Evolutionary conservation across 2,113 vertebrate genomes (phyloP), one percentile per base, ranked within the genome.

Genomic region (Cyprinodon variegatus): DNA sequence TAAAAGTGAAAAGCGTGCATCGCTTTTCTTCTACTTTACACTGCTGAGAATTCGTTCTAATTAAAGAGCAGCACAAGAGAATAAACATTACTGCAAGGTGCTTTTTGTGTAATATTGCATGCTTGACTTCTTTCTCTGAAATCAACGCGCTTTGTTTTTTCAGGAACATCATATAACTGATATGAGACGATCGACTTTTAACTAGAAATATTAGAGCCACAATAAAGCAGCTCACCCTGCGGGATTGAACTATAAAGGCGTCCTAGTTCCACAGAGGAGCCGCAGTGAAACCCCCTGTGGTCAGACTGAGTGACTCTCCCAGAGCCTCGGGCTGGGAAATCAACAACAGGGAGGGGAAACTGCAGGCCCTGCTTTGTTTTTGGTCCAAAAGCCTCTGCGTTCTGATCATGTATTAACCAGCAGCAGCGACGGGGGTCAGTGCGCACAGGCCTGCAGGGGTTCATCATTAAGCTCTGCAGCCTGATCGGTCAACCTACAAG

Each of bases 381-480:
- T 1, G 60, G 79, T 74, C 61, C 83, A 75, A 79, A 79, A 3
- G 22, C 66, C 50, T 57, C 50, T 20, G 77, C 50, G 62, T 40
- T 78, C 53, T 65, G 78, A 86, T 72, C 84, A 94, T 64, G 62
- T 68, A 93, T 94, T 92, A 92, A 94, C 92, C 82, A 81, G 83
- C 82, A 39, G 83, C 38, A 38, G 82, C 38, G 82, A 74, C 89
- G 69, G 20, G 88, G 90, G 83, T 94, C 88, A 89, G 83, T 22
- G 88, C 83, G 65, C 72, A 68, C 72, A 81, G 85, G 81, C 83
- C 64, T 68, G 7, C 72, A n/a, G 67, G 81, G 80, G 11, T 85
- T 84, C 88, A 83, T 72, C 78, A 81, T 82, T 88, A 83, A 85
- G 85, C 81, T 61, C 61, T 36, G n/a, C 62, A 11, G 12, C 57